These are phyloP conservation scores for Chitala chitala DNA, from an alignment of 2,113 vertebrate genomes.

Conservation along the genomic window DNA sequence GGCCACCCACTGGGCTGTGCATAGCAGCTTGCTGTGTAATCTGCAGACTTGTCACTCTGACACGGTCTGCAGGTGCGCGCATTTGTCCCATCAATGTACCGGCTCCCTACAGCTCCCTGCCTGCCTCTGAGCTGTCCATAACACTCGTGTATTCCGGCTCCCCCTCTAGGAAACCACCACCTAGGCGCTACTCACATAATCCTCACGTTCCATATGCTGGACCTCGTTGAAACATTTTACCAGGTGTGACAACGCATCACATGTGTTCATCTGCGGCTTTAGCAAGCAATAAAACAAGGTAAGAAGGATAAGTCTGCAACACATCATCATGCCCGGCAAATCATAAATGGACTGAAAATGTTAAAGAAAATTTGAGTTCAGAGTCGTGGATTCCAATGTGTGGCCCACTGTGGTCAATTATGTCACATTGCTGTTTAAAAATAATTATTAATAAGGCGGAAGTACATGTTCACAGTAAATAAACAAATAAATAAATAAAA, in stretches of 20 bases:
- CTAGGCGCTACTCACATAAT: too few relatives aligned
- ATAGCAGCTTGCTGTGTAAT: background rate
- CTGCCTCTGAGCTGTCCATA: constrained; percentile 3
- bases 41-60: background rate
- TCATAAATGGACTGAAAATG: too few relatives aligned
- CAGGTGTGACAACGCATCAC: too few relatives aligned
- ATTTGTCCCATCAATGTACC: constrained; percentile 42
- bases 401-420: background rate
- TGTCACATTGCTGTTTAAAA: background rate
- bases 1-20: too few relatives aligned
- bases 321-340: too few relatives aligned
- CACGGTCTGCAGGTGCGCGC: constrained; percentile 11
- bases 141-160: background rate
- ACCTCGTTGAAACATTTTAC: too few relatives aligned
- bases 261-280: too few relatives aligned
- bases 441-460: background rate
- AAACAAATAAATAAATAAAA: background rate
- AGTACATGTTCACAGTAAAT: background rate
- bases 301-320: too few relatives aligned
- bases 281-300: too few relatives aligned
- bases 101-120: constrained; percentile 29
- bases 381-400: too few relatives aligned
- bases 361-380: too few relatives aligned
- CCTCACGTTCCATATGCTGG: too few relatives aligned
- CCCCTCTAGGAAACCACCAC: background rate